Evolutionary conservation across 2,888 invertebrate genomes (phyloP).

Genomic region (Isotomurus palustris): DNA sequence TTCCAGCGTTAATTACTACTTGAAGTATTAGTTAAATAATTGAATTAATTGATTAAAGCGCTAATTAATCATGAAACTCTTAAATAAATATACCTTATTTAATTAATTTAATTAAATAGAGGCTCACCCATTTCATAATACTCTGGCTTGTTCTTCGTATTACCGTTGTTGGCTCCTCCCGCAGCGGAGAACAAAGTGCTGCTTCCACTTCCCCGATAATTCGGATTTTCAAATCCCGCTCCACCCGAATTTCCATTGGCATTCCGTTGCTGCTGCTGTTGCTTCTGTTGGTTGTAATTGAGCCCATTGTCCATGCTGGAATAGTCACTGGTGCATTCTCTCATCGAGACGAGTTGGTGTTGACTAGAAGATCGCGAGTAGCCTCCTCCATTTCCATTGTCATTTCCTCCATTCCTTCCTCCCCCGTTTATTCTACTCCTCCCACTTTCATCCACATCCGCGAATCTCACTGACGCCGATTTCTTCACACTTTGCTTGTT

Average conservation of each 20-base stretch:
- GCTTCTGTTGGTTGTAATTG: too few species aligned
- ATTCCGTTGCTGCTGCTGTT: background rate
- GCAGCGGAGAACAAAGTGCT: constrained; percentile 1
- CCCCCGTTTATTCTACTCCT: too few species aligned
- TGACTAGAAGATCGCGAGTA: background rate
- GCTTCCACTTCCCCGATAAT: background rate
- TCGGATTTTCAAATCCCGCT: background rate
- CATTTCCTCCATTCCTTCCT: too few species aligned
- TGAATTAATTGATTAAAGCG: too few species aligned
- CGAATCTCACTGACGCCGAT: constrained; percentile 16
- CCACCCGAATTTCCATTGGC: background rate
- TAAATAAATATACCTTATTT: too few species aligned
- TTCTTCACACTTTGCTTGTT: background rate
- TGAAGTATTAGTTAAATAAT: too few species aligned
- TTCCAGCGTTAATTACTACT: too few species aligned
- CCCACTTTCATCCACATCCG: constrained; percentile 10
- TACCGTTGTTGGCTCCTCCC: background rate
- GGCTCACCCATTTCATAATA: constrained; percentile 16
- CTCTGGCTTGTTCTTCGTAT: constrained; percentile 16
- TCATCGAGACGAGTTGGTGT: too few species aligned
- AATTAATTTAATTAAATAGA: background rate
- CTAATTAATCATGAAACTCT: too few species aligned
- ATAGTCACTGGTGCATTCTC: constrained; percentile 66
- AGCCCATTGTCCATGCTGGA: constrained; percentile 64
- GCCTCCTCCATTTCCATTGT: too few species aligned